Base-by-base conservation (phyloP, 2,888 invertebrate species). In the Podotricha telesiphe region DNA sequence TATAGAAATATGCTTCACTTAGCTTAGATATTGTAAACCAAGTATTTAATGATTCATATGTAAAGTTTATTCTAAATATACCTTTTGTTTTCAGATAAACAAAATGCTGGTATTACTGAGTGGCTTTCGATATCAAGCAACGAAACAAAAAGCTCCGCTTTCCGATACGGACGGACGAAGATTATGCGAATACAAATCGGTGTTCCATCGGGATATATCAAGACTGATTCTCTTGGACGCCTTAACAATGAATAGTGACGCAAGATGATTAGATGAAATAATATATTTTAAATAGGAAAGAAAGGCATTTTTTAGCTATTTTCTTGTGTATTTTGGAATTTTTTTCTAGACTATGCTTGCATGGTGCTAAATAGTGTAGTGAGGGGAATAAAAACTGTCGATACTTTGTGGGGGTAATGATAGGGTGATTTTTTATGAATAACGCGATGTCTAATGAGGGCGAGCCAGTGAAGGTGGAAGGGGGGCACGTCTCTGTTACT, bases 401-500 rank as follows among this genome's bases (percentile, higher is more conserved):
- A 86, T 83, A 82, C 42, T 64, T 66, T 47, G 69, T 80, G 79
- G 81, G 82, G 81, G 82, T 82, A 79, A 82, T 82, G 83, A 78
- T 80, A 79, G 79, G 76, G 76, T 79, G 69, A 80, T 77, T 53
- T 55, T 0, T 79, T 82, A 84, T 83, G 82, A 86, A 78, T 75
- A 77, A 78, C 78, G 84, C 82, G 79, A 92, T 91, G 85, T 85
- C 88, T 79, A 89, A 85, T 77, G 93, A 93, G 74, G 88, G 89
- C 63, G 93, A 93, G 73, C 80, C 93, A 74, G 89, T 93, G 74
- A 91, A 90, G 82, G 88, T 91, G 78, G 93, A 92, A 85, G 87
- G 93, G 76, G 88, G 90, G 80, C 83, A 97, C 93, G 95, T 97
- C 69, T 96, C 96, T 71, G 96, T 97, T 81, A 97, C 96, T 76